Evolutionary conservation across 2,888 invertebrate species (phyloP), one percentile per base, ranked within the genome.

Genomic region (Melinaea menophilus): DNA sequence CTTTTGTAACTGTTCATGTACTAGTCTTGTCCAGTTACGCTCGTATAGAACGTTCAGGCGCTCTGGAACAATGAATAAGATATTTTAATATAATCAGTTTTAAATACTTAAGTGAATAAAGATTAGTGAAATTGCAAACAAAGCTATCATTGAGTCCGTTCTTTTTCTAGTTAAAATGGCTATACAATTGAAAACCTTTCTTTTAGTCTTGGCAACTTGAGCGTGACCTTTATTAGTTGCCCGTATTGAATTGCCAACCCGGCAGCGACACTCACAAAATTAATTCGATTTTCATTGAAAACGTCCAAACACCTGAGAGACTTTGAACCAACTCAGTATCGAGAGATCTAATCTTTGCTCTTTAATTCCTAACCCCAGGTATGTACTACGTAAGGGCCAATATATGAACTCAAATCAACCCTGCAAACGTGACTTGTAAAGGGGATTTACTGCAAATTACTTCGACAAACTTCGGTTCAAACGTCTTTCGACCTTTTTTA

Each of bases 31-130:
- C 96, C 97, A 97, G 83, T 97, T 96, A 59, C 94, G 92, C 80
- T 95, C 95, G 83, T 96, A 95, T 3, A 97, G 90, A 9, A 97
- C 95, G 85, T 97, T 97, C 59, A 96, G 91, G 67, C 94, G 93
- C 79, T 95, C 94, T 93, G 94, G 0, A 87, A 88, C 77, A 83
- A 72, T 66, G 62, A 64, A 68, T 71, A 75, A 59, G 33, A 58
- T 35, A 33, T 48, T 35, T 34, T 13, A n/a, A 48, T 13, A n/a
- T n/a, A 48, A 34, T 41, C 11, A 11, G 9, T 41, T 41, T 41
- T 9, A 11, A 7, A 9, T 5, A 41, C 41, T 41, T 9, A 9
- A 41, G 41, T 9, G 41, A 41, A 41, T 41, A 41, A 41, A 3
- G 41, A 41, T 41, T 41, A 9, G 7, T 41, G 41, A 41, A 41